Percentiles rank a stretch among this genome's conserved stretches.
phyloP scores from a whole-genome alignment of 1,140 invertebrate species.

The Drosophila kanapiae region DNA sequence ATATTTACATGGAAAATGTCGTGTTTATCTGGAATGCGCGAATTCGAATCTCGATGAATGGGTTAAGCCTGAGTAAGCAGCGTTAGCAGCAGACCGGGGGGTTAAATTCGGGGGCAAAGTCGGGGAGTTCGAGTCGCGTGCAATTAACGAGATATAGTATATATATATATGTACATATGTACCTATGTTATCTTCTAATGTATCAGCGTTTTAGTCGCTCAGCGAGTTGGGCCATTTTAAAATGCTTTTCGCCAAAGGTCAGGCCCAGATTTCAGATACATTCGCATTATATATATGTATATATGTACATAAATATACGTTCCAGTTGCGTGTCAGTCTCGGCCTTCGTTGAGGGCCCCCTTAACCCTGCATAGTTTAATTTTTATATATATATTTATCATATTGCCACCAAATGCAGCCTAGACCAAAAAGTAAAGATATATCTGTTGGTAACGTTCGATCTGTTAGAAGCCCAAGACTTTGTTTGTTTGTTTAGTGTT shows the following conservation, averaged over 20 bases:
- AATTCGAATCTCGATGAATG: constrained; percentile 69
- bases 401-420: constrained; percentile 69
- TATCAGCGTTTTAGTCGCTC: constrained; percentile 61
- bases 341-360: not conserved
- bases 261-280: constrained; percentile 47
- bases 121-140: constrained; percentile 38
- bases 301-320: not conserved
- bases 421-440: constrained; percentile 71
- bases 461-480: constrained; percentile 59
- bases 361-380: not conserved
- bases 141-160: constrained; percentile 51
- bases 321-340: constrained; percentile 43
- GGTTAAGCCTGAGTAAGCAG: constrained; percentile 51
- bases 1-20: constrained; percentile 70
- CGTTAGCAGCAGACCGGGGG: constrained; percentile 16
- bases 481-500: constrained; percentile 53
- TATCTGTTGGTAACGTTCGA: constrained; percentile 49
- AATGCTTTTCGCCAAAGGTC: constrained; percentile 63
- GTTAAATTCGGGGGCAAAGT: constrained; percentile 21
- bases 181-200: constrained; percentile 59
- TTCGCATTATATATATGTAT: constrained; percentile 6
- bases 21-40: constrained; percentile 58
- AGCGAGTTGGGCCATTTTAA: constrained; percentile 54
- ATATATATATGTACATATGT: constrained; percentile 11
- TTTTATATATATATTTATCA: constrained; percentile 6